Base-by-base conservation (phyloP, 2,113 vertebrate genomes). In the Aleadryas rufinucha region DNA sequence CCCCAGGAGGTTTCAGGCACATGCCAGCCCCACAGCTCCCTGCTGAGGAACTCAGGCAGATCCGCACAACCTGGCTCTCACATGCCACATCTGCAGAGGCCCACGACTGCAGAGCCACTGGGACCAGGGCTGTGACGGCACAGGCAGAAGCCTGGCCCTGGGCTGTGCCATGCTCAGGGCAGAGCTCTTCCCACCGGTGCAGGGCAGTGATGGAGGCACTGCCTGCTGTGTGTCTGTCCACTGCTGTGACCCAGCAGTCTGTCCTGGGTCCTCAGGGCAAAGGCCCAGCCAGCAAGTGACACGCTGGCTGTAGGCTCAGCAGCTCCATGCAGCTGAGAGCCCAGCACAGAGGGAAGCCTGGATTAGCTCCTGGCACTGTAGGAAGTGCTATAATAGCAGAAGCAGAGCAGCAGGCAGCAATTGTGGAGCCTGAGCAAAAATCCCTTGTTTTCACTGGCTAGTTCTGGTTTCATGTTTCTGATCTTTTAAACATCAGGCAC, bases 401-500 rank as follows among this genome's bases (percentile, higher is more conserved):
- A 96, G 94, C 93, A 96, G 95, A 97, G 90, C 96, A 96, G 95
- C 96, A 96, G 93, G 96, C 96, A 96, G 93, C 93, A 93, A 97
- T 96, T 96, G 95, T 96, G 80, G 92, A 96, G 95, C 87, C 90
- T 50, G 90, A 96, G 95, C 92, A 94, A 96, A 90, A 97, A 95
- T 80, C 92, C 85, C 95, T 93, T 95, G 95, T 96, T 97, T 97
- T 97, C 95, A 92, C 96, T 96, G 95, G 95, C 95, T 93, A 95
- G 95, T 95, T 97, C 96, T 97, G 95, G 96, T 97, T 96, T 97
- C 96, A 90, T 94, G 93, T 96, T 97, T 96, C 96, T 96, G 96
- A 96, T 96, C 95, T 96, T 95, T 97, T 93, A 96, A 97, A 94
- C 93, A 96, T 91, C 95, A 97, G 96, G 92, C 93, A 28, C 85